Percentiles rank a stretch among this genome's conserved stretches.
phyloP scores from a whole-genome alignment of 2,888 invertebrate species.

The Ophion obscuratus region DNA sequence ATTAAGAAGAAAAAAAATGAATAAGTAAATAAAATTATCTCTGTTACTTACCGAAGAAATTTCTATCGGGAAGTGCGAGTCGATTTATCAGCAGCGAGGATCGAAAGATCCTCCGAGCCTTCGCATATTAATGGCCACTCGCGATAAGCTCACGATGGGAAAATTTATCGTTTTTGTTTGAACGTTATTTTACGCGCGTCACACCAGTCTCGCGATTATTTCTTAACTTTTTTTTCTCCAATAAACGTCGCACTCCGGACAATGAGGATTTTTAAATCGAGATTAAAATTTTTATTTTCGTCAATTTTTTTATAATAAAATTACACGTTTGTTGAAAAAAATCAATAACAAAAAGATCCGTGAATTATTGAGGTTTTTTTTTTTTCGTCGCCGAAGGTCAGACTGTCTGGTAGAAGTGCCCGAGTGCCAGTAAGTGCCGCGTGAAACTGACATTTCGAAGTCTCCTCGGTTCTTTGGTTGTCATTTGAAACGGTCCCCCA shows the following conservation, averaged over 20 bases:
- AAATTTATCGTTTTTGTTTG: neutral
- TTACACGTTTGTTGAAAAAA: neutral
- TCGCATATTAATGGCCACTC: slow-evolving; percentile 62
- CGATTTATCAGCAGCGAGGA: slow-evolving; percentile 52
- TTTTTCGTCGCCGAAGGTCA: slow-evolving; percentile 8
- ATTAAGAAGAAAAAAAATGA: neutral
- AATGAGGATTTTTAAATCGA: too few relatives aligned
- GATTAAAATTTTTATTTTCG: neutral
- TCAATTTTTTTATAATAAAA: neutral
- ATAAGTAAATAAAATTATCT: neutral
- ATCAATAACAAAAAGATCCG: neutral
- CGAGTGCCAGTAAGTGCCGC: slow-evolving; percentile 72
- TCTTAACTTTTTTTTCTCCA: neutral
- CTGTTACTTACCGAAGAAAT: slow-evolving; percentile 38
- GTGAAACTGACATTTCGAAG: slow-evolving; percentile 77
- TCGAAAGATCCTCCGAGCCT: slow-evolving; percentile 59
- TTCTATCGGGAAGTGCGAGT: neutral
- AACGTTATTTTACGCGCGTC: neutral
- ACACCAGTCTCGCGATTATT: neutral
- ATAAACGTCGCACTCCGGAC: neutral
- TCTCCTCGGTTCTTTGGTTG: slow-evolving; percentile 74
- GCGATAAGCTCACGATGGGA: slow-evolving; percentile 35
- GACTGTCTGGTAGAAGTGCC: slow-evolving; percentile 54
- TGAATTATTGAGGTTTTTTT: neutral
- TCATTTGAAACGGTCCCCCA: slow-evolving; percentile 77